Percentiles rank a stretch among this genome's conserved stretches.
Conservation (phyloP, 92 coral and sea anemone genomes). For the Epizoanthus scotinus region DNA sequence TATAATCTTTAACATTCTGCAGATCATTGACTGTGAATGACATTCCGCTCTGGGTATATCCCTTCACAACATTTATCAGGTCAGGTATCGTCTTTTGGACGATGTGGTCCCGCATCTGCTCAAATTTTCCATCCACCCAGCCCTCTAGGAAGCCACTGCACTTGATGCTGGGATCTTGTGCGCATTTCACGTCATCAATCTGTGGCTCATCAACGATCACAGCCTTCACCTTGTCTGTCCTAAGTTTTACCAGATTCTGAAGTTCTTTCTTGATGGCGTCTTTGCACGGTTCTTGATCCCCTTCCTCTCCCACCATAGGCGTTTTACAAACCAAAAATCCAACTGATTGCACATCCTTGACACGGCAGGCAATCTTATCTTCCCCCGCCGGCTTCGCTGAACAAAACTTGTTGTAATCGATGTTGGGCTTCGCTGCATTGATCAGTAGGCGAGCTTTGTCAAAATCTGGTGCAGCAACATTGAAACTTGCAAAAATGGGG, state of each 20-base stretch:
- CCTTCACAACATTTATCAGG: constrained; percentile 29
- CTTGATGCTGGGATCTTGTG: background rate
- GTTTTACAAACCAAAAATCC: constrained; percentile 60
- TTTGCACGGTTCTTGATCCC: constrained; percentile 8
- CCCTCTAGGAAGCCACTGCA: constrained; percentile 58
- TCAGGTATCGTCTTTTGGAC: background rate
- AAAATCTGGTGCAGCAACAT: constrained; percentile 32
- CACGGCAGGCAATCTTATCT: constrained; percentile 62
- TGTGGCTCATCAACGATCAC: constrained; percentile 35
- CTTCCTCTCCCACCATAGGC: constrained; percentile 13
- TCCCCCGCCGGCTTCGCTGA: constrained; percentile 28
- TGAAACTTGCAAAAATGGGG: background rate
- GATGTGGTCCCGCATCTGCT: constrained; percentile 52
- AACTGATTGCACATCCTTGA: constrained; percentile 46
- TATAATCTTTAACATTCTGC: constrained; percentile 20
- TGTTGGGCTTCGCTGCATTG: constrained; percentile 45
- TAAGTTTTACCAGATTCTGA: constrained; percentile 25
- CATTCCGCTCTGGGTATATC: constrained; percentile 31
- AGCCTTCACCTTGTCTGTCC: constrained; percentile 32
- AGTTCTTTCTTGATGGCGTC: constrained; percentile 36
- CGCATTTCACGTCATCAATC: constrained; percentile 48
- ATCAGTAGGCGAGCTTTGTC: constrained; percentile 42
- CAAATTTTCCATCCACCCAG: constrained; percentile 46
- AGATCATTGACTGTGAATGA: constrained; percentile 44
- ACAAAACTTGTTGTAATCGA: constrained; percentile 49